A percentile compares a stretch with the other conserved stretches of the same genome.
Evolutionary conservation across 2,888 invertebrate genomes (phyloP).

Genomic region (Cataglyphis albicans): DNA sequence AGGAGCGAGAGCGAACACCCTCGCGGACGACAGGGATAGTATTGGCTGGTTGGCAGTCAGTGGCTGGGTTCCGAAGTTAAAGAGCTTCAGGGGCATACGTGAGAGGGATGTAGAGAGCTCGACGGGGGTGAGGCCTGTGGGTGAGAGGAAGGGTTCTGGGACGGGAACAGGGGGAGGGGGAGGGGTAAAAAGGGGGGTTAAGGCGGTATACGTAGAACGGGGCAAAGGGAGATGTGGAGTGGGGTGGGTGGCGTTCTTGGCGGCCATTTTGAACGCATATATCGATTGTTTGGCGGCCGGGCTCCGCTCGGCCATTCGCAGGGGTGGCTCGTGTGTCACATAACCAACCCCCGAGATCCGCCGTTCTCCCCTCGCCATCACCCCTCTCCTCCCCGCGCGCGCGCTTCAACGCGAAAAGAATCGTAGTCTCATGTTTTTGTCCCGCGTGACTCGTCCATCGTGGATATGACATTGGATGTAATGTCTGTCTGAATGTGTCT

Average conservation of each 20-base stretch:
- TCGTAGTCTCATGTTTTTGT: conserved; percentile 64
- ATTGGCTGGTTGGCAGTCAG: conserved; percentile 82
- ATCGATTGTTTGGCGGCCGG: conserved; percentile 86
- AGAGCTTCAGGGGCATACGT: conserved; percentile 85
- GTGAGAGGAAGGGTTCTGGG: conserved; percentile 58
- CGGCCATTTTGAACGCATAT: conserved; percentile 86
- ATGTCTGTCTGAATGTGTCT: background rate
- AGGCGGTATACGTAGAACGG: conserved; percentile 64
- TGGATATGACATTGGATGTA: background rate
- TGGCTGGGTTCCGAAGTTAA: conserved; percentile 83
- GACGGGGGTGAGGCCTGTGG: conserved; percentile 71
- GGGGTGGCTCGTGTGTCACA: conserved; percentile 80
- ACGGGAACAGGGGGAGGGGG: conserved; percentile 47
- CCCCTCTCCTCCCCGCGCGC: background rate
- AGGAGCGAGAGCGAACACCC: conserved; percentile 60
- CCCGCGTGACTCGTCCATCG: conserved; percentile 9
- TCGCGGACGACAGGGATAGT: conserved; percentile 68
- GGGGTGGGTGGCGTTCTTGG: conserved; percentile 85
- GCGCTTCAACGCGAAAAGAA: conserved; percentile 62
- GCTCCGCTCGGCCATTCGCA: conserved; percentile 85
- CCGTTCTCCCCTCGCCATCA: conserved; percentile 50
- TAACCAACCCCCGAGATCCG: conserved; percentile 70
- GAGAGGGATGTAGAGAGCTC: conserved; percentile 80
- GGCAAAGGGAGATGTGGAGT: conserved; percentile 73
- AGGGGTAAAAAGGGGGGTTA: conserved; percentile 57